Evolutionary conservation across 2,113 vertebrate genomes (phyloP).

Genomic region (Trochalopteron elliotii): DNA sequence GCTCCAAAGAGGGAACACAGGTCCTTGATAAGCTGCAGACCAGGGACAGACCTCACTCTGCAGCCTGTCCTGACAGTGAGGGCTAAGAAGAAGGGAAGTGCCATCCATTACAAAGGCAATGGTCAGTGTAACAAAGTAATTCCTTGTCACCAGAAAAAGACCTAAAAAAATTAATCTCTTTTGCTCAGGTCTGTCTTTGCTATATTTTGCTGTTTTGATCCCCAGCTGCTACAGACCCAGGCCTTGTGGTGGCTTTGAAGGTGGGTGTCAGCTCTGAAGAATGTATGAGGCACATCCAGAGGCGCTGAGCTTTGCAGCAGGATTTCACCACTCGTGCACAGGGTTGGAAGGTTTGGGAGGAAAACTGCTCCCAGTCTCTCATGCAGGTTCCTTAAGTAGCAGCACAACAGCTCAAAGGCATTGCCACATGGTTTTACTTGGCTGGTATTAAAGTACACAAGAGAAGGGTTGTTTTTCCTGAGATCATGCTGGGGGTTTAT

Average conservation of each 20-base stretch:
- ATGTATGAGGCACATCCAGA: background rate
- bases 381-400: background rate
- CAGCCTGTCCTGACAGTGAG: background rate
- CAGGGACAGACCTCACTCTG: background rate
- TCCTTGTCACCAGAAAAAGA: background rate
- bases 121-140: background rate
- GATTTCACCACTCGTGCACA: background rate
- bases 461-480: accelerated
- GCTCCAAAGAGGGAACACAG: background rate
- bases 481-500: background rate
- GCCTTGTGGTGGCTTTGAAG: background rate
- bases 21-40: background rate
- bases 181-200: background rate
- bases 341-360: background rate
- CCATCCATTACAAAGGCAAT: background rate
- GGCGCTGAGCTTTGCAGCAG: background rate
- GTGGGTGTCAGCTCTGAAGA: background rate
- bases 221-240: background rate
- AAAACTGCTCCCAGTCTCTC: background rate
- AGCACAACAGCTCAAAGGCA: background rate
- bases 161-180: background rate
- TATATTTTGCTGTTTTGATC: background rate
- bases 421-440: background rate
- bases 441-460: background rate
- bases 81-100: background rate